Base-by-base conservation (phyloP, 2,888 invertebrate genomes). In the Polydrusus tereticollis region DNA sequence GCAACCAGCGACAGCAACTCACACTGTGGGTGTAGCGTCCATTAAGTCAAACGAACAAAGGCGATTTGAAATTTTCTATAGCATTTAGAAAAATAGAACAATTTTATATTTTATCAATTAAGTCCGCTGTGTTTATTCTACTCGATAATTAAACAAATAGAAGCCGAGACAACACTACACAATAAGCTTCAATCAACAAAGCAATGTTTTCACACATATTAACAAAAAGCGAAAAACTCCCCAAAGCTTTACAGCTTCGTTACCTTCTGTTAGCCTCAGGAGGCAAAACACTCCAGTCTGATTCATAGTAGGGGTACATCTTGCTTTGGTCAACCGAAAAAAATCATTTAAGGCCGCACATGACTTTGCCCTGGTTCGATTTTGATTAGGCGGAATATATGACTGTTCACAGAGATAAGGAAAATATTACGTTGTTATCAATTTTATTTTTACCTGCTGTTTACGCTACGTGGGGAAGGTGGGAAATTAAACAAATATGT, bases 231-330 rank as follows among this genome's bases (percentile, higher is more conserved):
- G 6, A 8, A 14, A 29, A 26, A 16, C n/a, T 4, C 10, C 3
- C 16, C 8, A 21, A 33, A 55, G 14, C 14, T 55, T 0, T 10
- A 6, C 20, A 29, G 52, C n/a, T 63, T 63, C 26, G 26, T 75
- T 89, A 94, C 94, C 94, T 93, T 88, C 94, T 89, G 83, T 95
- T 95, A 78, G 93, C 90, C 86, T 95, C 94, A 70, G 94, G 93
- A 75, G 95, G 95, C 80, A 95, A 87, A 78, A 94, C 91, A 86
- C 94, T 94, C 93, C 93, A 94, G 84, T 95, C 94, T 71, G 92
- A 89, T 85, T 94, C 94, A 83, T 93, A 93, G 82, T 88, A 89
- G 50, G 88, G 86, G 85, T 88, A 89, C 89, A 89, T 89, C 74
- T 69, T 78, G 3, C 20, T 2, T 55, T 23, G 55, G 21, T 23